phyloP scores from a whole-genome alignment of 2,113 vertebrate species.

The Gorsachius goisagi region DNA sequence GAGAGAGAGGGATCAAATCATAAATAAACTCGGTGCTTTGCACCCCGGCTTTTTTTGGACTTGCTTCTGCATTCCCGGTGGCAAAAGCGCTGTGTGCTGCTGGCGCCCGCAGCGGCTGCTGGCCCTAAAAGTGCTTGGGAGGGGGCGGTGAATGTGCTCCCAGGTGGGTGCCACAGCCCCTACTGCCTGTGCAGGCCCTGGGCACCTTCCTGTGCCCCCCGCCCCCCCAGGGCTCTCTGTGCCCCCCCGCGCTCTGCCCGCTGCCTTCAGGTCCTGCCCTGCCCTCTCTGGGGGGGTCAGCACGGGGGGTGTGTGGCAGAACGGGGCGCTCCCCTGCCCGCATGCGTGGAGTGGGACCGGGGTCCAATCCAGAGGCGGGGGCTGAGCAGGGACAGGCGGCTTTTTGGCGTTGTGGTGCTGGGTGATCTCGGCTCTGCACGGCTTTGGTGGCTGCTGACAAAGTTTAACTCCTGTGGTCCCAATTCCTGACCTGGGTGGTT shows the following conservation, averaged over 20 bases:
- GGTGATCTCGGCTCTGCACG: fast-evolving
- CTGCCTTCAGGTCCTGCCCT: no score
- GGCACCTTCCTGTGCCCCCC: no score
- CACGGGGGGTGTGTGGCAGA: fast-evolving
- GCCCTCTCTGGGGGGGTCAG: no score
- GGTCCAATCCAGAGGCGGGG: not conserved
- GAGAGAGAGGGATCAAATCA: not conserved
- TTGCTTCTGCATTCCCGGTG: not conserved
- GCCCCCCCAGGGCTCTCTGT: fast-evolving
- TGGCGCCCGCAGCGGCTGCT: not conserved
- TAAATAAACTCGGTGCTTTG: not conserved
- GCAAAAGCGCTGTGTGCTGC: not conserved
- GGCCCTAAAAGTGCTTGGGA: not conserved
- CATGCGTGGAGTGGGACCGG: fast-evolving
- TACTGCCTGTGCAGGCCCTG: not conserved
- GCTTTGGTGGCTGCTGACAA: not conserved
- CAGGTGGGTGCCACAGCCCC: not conserved
- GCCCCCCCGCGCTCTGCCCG: not conserved
- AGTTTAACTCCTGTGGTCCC: not conserved
- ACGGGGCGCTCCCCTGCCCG: not conserved
- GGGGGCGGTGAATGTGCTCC: not conserved
- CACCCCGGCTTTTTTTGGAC: not conserved
- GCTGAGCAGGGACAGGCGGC: not conserved
- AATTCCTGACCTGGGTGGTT: not conserved
- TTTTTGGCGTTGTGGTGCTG: not conserved